Evolutionary conservation across 2,888 invertebrate species (phyloP).

Genomic region (Itoplectis maculator): DNA sequence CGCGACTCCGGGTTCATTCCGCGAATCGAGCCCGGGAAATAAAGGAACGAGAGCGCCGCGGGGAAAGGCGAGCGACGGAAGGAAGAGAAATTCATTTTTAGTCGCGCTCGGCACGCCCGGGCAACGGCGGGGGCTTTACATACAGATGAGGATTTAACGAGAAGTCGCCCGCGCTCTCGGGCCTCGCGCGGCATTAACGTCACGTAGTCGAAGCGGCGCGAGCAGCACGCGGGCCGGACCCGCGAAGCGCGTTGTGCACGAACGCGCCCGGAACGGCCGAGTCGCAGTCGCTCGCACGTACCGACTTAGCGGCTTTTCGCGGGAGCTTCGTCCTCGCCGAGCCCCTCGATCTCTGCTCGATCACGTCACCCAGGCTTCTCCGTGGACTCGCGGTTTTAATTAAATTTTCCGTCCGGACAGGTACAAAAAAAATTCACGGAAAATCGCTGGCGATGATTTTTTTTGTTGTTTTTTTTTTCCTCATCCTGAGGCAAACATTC

Average conservation of each 20-base stretch:
- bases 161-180: constrained; percentile 27
- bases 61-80: not conserved
- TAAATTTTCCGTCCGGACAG: not conserved
- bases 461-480: not conserved
- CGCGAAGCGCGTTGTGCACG: constrained; percentile 18
- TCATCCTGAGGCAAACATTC: no score
- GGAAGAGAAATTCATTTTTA: constrained; percentile 52
- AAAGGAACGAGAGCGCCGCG: not conserved
- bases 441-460: no score
- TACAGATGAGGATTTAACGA: constrained; percentile 56
- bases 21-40: constrained; percentile 20
- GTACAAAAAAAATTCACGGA: not conserved
- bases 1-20: constrained; percentile 5
- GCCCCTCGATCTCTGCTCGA: constrained; percentile 6
- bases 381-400: not conserved
- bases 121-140: constrained; percentile 43
- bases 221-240: constrained; percentile 6
- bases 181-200: constrained; percentile 41
- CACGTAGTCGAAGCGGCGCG: constrained; percentile 29
- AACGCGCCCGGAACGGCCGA: constrained; percentile 18
- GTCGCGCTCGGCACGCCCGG: constrained; percentile 35
- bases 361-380: constrained; percentile 5
- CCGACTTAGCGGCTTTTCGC: constrained; percentile 7
- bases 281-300: constrained; percentile 19
- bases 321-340: constrained; percentile 27